A percentile compares a stretch with the other conserved stretches of the same genome.
Conservation (phyloP, 1,140 invertebrate genomes). For the Leptonema lineaticorne region DNA sequence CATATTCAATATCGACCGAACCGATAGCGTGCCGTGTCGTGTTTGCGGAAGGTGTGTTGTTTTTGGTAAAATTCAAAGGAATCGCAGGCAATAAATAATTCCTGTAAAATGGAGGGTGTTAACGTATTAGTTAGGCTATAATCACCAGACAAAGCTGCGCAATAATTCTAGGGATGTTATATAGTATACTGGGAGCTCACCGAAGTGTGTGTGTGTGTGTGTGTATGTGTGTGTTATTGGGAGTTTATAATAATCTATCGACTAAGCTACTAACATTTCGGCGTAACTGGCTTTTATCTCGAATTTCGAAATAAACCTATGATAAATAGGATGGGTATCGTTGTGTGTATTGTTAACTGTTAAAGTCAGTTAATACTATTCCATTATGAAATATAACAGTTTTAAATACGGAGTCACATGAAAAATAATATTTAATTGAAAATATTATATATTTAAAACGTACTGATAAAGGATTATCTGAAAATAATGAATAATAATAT, state of each 20-base stretch:
- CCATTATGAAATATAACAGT: background rate
- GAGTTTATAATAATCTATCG: constrained; percentile 23
- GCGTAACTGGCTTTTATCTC: background rate
- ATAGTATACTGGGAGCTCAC: background rate
- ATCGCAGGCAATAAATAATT: constrained; percentile 11
- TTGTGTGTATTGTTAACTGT: too few relatives aligned
- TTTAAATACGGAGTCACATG: too few relatives aligned
- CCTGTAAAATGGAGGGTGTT: background rate
- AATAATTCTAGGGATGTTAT: background rate
- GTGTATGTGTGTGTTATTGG: constrained; percentile 11
- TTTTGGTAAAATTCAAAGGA: background rate
- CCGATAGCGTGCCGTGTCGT: background rate
- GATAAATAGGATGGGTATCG: background rate
- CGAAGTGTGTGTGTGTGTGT: constrained; percentile 17
- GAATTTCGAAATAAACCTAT: background rate
- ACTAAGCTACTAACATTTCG: background rate
- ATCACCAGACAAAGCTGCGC: constrained; percentile 7
- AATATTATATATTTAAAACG: too few relatives aligned
- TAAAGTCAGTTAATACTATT: background rate
- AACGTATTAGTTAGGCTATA: constrained; percentile 11
- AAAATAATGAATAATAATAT: too few relatives aligned
- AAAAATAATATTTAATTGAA: too few relatives aligned
- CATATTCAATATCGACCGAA: background rate
- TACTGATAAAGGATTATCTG: too few relatives aligned
- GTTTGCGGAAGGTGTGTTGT: background rate